Evolutionary conservation across 2,888 invertebrate species (phyloP).

Genomic region (Cephus spinipes): DNA sequence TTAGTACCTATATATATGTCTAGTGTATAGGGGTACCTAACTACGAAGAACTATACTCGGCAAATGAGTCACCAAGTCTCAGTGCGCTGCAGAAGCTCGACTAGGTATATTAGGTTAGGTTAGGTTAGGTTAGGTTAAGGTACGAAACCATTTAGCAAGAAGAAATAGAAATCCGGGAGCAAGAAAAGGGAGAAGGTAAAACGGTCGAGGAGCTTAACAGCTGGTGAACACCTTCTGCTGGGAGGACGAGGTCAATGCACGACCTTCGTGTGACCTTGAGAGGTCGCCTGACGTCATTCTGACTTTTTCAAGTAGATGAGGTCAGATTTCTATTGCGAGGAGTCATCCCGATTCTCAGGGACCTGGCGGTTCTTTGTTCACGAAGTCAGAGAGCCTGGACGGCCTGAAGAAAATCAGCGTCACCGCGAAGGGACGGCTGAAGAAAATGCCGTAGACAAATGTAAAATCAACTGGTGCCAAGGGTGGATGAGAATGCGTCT

Average conservation of each 20-base stretch:
- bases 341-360: background rate
- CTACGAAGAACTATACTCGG: conserved; percentile 38
- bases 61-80: conserved; percentile 59
- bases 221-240: conserved; percentile 42
- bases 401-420: background rate
- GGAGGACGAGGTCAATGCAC: conserved; percentile 60
- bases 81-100: background rate
- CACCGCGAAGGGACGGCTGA: background rate
- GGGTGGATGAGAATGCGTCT: background rate
- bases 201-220: background rate
- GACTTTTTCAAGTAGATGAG: conserved; percentile 36
- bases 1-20: background rate
- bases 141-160: conserved; percentile 18
- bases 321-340: background rate
- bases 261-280: conserved; percentile 65
- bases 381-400: background rate
- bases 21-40: background rate
- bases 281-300: conserved; percentile 64
- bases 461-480: background rate
- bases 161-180: conserved; percentile 16
- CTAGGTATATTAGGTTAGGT: conserved; percentile 30
- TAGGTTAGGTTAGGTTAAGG: conserved; percentile 29
- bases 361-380: background rate
- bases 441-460: background rate
- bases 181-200: background rate